Conservation (phyloP, 2,888 invertebrate species). For the Eretmocerus hayati region DNA sequence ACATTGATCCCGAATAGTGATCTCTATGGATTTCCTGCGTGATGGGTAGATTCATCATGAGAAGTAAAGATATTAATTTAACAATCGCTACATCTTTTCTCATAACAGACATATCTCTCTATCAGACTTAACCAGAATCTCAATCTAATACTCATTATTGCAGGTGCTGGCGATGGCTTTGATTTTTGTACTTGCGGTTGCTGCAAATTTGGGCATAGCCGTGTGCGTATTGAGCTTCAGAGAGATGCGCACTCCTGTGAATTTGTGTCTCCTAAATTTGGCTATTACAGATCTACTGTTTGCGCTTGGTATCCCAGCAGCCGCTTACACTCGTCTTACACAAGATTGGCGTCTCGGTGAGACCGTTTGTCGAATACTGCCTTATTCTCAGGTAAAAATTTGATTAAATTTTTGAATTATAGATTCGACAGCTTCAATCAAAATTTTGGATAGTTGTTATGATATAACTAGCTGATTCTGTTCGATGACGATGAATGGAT, state of each 20-base stretch:
- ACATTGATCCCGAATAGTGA: no score
- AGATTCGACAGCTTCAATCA: neutral
- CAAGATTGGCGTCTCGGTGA: conserved; percentile 52
- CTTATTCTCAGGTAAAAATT: conserved; percentile 49
- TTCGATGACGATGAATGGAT: no score
- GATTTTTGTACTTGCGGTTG: conserved; percentile 48
- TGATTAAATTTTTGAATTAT: neutral
- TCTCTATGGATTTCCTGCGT: no score
- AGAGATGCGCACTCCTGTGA: conserved; percentile 54
- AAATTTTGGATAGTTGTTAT: no score
- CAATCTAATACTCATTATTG: neutral
- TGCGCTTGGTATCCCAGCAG: conserved; percentile 51
- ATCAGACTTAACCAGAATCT: no score
- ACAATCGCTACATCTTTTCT: no score
- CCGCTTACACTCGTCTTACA: conserved; percentile 50
- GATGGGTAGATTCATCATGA: no score
- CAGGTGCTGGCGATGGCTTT: conserved; percentile 38
- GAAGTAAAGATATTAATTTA: no score
- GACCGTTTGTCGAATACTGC: conserved; percentile 49
- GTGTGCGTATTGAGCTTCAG: conserved; percentile 50
- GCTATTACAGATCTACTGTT: conserved; percentile 61
- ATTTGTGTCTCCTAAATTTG: conserved; percentile 53
- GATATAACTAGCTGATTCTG: no score
- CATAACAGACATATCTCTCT: no score
- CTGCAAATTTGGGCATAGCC: conserved; percentile 51